Percentiles rank a stretch among this genome's conserved stretches.
These are phyloP conservation scores for Cyprinella venusta DNA, from an alignment of 2,797 vertebrate genomes.

Conservation along the genomic window DNA sequence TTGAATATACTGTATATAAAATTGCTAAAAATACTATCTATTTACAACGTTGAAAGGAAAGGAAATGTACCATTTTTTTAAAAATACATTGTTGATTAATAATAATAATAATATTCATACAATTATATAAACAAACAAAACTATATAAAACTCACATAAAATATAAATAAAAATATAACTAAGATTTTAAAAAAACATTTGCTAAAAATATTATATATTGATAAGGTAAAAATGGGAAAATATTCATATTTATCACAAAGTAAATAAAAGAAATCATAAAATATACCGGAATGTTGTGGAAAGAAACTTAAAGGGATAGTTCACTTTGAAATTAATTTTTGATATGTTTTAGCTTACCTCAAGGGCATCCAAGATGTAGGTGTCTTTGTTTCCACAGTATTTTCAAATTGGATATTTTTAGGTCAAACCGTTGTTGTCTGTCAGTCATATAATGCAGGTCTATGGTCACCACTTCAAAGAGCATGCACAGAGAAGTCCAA, in stretches of 20 bases:
- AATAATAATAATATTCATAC: neutral
- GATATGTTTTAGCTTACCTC: too few species aligned
- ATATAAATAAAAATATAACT: neutral
- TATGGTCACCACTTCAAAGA: too few species aligned
- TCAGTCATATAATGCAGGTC: too few species aligned
- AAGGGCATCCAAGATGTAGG: too few species aligned
- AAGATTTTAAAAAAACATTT: neutral
- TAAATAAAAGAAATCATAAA: neutral
- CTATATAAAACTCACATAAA: neutral
- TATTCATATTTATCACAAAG: neutral
- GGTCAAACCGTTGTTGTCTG: too few species aligned
- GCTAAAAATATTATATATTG: neutral
- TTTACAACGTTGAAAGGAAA: neutral
- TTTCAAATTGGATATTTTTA: too few species aligned
- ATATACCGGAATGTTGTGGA: neutral
- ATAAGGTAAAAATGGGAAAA: neutral
- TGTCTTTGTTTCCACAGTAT: too few species aligned
- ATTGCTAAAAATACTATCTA: neutral
- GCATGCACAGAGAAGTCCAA: too few species aligned
- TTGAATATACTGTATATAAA: neutral
- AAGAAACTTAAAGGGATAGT: neutral
- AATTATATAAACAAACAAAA: neutral
- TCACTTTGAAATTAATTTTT: too few species aligned
- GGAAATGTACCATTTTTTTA: too few species aligned
- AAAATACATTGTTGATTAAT: neutral